Evolutionary conservation across 2,888 invertebrate species (phyloP).

Genomic region (Lasioglossum zephyrum): DNA sequence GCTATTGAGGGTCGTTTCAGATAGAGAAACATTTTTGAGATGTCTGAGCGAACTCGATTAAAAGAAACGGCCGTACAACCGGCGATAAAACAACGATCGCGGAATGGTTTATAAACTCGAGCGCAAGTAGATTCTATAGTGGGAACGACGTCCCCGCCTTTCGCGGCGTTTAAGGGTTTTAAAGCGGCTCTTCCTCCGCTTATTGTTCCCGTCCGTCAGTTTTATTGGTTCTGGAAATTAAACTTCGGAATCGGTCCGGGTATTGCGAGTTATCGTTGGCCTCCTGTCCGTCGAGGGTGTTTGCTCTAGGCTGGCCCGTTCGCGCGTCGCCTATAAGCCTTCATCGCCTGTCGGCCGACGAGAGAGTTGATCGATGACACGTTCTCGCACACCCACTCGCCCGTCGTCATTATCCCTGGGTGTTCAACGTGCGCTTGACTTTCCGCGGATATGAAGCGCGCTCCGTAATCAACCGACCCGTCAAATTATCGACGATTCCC

Average conservation of each 20-base stretch:
- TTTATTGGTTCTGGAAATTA: slow-evolving; percentile 54
- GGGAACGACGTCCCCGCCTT: not conserved
- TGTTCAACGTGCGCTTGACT: slow-evolving; percentile 24
- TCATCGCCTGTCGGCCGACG: slow-evolving; percentile 7
- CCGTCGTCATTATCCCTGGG: slow-evolving; percentile 35
- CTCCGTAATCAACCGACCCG: slow-evolving; percentile 39
- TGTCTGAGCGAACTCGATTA: not conserved
- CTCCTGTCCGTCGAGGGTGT: slow-evolving; percentile 10
- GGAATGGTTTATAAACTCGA: not conserved
- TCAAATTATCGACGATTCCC: slow-evolving; percentile 28
- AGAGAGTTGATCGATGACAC: slow-evolving; percentile 52
- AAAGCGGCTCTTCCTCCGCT: slow-evolving; percentile 19
- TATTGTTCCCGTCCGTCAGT: slow-evolving; percentile 20
- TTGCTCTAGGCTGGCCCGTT: slow-evolving; percentile 12
- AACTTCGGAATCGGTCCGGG: slow-evolving; percentile 43
- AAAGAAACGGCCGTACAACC: not conserved
- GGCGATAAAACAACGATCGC: not conserved
- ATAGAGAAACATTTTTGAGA: not conserved
- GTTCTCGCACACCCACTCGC: slow-evolving; percentile 23
- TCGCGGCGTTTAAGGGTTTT: slow-evolving; percentile 23
- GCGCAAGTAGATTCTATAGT: not conserved
- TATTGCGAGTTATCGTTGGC: slow-evolving; percentile 40
- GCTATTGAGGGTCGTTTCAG: not conserved
- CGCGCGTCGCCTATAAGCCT: slow-evolving; percentile 43
- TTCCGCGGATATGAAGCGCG: slow-evolving; percentile 42